Evolutionary conservation across 2,113 vertebrate genomes (phyloP).

Genomic region (Galemys pyrenaicus): DNA sequence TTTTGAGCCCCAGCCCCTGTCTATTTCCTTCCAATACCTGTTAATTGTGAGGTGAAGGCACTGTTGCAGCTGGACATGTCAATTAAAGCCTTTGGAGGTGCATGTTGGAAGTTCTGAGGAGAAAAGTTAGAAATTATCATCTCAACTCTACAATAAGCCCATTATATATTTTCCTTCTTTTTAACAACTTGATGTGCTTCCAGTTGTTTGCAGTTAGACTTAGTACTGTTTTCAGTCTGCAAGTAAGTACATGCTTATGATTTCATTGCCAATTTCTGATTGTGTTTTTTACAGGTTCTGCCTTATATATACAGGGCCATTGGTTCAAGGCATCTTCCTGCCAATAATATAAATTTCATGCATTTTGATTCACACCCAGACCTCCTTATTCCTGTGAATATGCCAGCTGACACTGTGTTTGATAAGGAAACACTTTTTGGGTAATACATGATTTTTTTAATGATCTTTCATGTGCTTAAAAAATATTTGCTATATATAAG

Average conservation of each 20-base stretch:
- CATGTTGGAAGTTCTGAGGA: not conserved
- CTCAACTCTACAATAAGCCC: not conserved
- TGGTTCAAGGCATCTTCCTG: slow-evolving; percentile 94
- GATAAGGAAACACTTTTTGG: slow-evolving; percentile 95
- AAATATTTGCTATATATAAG: not conserved
- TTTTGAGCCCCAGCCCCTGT: not conserved
- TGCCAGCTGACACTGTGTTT: slow-evolving; percentile 95
- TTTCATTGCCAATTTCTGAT: slow-evolving; percentile 6
- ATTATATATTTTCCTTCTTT: not conserved
- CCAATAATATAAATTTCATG: slow-evolving; percentile 90
- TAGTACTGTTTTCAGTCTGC: not conserved
- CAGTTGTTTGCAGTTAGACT: not conserved
- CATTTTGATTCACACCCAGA: slow-evolving; percentile 98
- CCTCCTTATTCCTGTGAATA: slow-evolving; percentile 97
- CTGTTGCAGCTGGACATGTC: not conserved
- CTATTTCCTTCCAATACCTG: not conserved
- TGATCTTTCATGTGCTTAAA: not conserved
- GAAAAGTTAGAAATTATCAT: not conserved
- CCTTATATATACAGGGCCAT: slow-evolving; percentile 96
- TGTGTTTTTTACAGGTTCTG: slow-evolving; percentile 88
- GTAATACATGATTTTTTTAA: slow-evolving; percentile 79
- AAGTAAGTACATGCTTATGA: not conserved
- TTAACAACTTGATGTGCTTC: not conserved
- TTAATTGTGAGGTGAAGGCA: not conserved
- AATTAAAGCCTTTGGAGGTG: not conserved